A percentile compares a stretch with the other conserved stretches of the same genome.
These are phyloP conservation scores for Hydrozoanthus gracilis DNA, from an alignment of 92 coral and sea anemone species.

Conservation along the genomic window DNA sequence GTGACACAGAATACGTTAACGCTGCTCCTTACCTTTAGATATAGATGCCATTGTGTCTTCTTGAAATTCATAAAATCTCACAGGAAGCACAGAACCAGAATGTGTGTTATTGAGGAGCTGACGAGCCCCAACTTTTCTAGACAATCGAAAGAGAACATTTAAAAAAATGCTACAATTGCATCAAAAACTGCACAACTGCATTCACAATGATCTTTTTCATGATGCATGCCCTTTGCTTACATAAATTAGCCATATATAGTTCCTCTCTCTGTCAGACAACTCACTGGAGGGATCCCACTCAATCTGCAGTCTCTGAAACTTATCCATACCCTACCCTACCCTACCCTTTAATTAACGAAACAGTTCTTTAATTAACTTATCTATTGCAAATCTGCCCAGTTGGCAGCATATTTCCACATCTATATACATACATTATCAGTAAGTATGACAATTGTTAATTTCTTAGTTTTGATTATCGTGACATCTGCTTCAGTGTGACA, in stretches of 20 bases:
- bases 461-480: background rate
- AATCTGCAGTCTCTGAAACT: background rate
- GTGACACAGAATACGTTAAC: slow-evolving; percentile 9
- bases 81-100: background rate
- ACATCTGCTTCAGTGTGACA: slow-evolving; percentile 1
- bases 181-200: background rate
- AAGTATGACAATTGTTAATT: background rate
- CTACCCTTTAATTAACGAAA: background rate
- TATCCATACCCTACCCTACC: background rate
- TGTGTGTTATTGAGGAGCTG: background rate
- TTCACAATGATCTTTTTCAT: background rate
- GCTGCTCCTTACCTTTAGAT: slow-evolving; percentile 18
- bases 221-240: background rate
- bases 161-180: background rate
- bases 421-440: background rate
- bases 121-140: background rate
- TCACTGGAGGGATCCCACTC: slow-evolving; percentile 1
- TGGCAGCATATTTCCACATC: background rate
- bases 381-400: background rate
- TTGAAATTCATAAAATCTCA: slow-evolving; percentile 17
- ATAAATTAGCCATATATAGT: slow-evolving; percentile 1
- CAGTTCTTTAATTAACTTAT: background rate
- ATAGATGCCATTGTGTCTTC: slow-evolving; percentile 21
- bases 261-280: background rate
- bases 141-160: background rate